Evolutionary conservation across 2,113 vertebrate species (phyloP).

Genomic region (Onychorhynchus coronatus): DNA sequence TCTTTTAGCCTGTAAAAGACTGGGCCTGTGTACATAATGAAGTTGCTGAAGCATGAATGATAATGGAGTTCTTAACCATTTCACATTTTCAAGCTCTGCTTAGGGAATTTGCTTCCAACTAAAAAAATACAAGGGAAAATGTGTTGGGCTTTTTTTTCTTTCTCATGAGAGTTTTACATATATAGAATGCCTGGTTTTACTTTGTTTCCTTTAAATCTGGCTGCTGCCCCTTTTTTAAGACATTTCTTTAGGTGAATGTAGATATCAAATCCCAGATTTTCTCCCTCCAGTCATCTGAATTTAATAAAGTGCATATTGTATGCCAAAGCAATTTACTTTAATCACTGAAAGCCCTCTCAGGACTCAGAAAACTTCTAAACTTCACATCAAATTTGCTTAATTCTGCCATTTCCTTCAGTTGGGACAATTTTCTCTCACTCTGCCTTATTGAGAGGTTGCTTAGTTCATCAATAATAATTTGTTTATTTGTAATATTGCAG

Average conservation of each 20-base stretch:
- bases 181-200: background rate
- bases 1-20: conserved; percentile 48
- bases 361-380: background rate
- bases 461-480: background rate
- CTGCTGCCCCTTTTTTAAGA: background rate
- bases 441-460: background rate
- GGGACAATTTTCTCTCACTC: background rate
- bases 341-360: background rate
- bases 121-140: background rate
- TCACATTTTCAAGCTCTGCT: background rate
- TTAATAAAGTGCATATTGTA: conserved; percentile 24
- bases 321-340: conserved; percentile 14
- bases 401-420: background rate
- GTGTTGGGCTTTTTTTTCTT: background rate
- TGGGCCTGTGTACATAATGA: conserved; percentile 54
- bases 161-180: background rate
- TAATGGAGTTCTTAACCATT: conserved; percentile 22
- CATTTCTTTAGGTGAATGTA: background rate
- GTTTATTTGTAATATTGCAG: background rate
- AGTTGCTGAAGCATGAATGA: conserved; percentile 40
- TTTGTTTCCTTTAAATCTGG: background rate
- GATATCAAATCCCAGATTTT: background rate
- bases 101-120: background rate
- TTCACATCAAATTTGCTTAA: conserved; percentile 23
- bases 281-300: background rate